Base-by-base conservation (phyloP, 53 echinoderm and acorn worm species). In the Paracentrotus lividus region DNA sequence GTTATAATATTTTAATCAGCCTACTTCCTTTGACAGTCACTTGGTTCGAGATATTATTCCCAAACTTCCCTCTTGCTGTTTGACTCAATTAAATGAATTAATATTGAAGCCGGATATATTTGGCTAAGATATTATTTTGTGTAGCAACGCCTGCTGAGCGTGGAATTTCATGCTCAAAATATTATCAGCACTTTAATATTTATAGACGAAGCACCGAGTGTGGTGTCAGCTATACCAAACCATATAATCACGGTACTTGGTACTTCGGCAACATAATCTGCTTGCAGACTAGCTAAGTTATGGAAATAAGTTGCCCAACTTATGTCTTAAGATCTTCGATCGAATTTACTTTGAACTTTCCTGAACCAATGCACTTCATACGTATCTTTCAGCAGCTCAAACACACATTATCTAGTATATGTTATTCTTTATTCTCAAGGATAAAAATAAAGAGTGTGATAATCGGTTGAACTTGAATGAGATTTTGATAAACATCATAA, bases 21-120 rank as follows among this genome's bases (percentile, higher is more conserved):
- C 47, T 81, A 81, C 81, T 81, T 81, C 47, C 81, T n/a, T n/a
- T 47, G 49, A 81, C 47, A 81, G 81, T 42, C 8, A 81, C 13
- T 81, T 81, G 2, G 26, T 44, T 45, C 8, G 24, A 47, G 81
- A 81, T 45, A 81, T 81, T 26, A 81, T 81, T 81, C 44, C 81
- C 24, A 26, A n/a, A 47, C 18, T 81, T 81, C 81, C 77, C 47
- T n/a, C 27, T 81, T 81, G 49, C n/a, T 45, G 81, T 47, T 81
- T 81, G 81, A 81, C 26, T 23, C 49, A 81, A 81, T 81, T 33
- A 81, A 81, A 86, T 33, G 47, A 86, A 51, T 51, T 86, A 56
- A 86, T 86, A 56, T 36, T 21, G 86, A 86, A 86, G 86, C 86
- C 86, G 86, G 86, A 86, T 86, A 86, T 86, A 34, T 52, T 86